Evolutionary conservation across 2,113 vertebrate genomes (phyloP), one percentile per base, ranked within the genome.

Genomic region (Aythya baeri): DNA sequence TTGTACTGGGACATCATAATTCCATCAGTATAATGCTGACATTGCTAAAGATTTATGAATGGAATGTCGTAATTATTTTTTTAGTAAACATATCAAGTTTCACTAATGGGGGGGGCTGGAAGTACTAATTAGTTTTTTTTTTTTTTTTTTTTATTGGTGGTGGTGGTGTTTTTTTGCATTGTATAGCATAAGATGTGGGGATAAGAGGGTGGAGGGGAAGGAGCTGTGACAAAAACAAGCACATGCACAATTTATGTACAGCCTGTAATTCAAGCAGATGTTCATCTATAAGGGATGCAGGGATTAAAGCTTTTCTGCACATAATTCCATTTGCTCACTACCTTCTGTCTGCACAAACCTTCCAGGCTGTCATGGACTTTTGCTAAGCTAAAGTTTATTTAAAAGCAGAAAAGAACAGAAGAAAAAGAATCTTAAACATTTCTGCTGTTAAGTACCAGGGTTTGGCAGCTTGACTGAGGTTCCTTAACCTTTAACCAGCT

Each of bases 1-100:
- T 99, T 99, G 98, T 99, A 99, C 98, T 96, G 97, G 98, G 98
- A 99, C 99, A 99, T 99, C 98, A 99, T 99, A 99, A 99, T 99
- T 99, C 98, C 98, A 98, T 98, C 98, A 98, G 96, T 98, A 98
- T 97, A 98, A 98, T 97, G 97, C 97, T 98, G 98, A 98, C 98
- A 98, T 97, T 98, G 98, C 98, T 97, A 97, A 98, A 98, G 98
- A 99, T 99, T 99, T 99, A 98, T 98, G 97, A 98, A 97, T 93
- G 98, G 98, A 98, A 98, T 99, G 98, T 98, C 93, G 97, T 98
- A 98, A 98, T 99, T 99, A 98, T 99, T 99, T 98, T 98, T 97
- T 97, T 97, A 96, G 95, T 92, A 96, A 96, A 96, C 94, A 98
- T 98, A 98, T 99, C 98, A 96, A 96, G 98, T 99, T 98, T 98